These are phyloP conservation scores for Silurus glanis DNA, from an alignment of 2,113 vertebrate species.

Conservation along the genomic window DNA sequence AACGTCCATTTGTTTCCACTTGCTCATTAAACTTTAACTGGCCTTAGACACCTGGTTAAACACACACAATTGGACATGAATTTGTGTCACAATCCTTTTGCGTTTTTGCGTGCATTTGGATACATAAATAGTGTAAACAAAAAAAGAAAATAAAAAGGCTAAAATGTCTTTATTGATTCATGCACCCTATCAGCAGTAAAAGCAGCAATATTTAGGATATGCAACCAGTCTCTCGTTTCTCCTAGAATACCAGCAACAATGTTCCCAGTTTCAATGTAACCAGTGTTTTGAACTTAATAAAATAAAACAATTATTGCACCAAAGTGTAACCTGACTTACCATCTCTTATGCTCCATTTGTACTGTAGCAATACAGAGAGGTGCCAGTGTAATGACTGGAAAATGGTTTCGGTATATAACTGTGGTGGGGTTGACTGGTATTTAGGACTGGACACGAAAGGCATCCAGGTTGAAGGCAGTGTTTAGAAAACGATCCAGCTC, in stretches of 20 bases:
- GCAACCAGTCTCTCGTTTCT: neutral
- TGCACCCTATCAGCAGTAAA: neutral
- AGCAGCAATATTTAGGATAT: neutral
- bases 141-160: neutral
- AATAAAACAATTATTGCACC: neutral
- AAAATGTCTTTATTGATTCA: neutral
- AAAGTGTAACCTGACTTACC: neutral
- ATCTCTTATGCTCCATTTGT: neutral
- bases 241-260: neutral
- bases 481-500: constrained; percentile 89
- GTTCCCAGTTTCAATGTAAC: neutral
- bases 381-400: neutral
- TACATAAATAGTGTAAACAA: neutral
- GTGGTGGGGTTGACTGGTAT: neutral
- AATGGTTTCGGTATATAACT: neutral
- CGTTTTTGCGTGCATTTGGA: neutral
- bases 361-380: neutral
- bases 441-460: constrained; percentile 82
- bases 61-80: neutral
- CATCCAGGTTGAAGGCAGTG: constrained; percentile 84
- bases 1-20: neutral
- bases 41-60: neutral
- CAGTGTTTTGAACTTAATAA: neutral
- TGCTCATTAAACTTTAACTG: neutral
- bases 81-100: neutral